Evolutionary conservation across 2,113 vertebrate species (phyloP).

Genomic region (Bujurquina vittata): DNA sequence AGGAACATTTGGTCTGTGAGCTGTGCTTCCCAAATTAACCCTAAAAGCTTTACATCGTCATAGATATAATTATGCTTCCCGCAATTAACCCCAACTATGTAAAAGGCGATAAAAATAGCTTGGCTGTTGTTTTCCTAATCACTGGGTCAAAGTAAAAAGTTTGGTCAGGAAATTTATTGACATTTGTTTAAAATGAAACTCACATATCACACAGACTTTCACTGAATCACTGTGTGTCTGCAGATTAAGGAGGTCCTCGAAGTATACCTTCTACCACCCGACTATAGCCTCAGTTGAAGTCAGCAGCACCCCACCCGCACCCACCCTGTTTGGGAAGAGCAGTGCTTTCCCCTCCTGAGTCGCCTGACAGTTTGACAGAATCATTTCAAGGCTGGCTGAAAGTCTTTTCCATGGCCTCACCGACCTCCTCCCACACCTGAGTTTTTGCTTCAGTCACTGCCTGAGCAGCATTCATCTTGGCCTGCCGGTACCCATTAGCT

Average conservation of each 20-base stretch:
- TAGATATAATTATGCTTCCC: slow-evolving; percentile 57
- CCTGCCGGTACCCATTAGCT: no score
- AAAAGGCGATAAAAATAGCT: slow-evolving; percentile 28
- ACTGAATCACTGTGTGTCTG: background rate
- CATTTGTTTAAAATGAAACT: background rate
- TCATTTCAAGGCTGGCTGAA: no score
- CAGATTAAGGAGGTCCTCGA: background rate
- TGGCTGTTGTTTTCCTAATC: slow-evolving; percentile 16
- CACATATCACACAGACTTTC: background rate
- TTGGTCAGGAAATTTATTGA: background rate
- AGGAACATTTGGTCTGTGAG: slow-evolving; percentile 61
- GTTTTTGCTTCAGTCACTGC: no score
- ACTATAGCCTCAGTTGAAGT: no score
- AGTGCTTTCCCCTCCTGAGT: no score
- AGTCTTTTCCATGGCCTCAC: no score
- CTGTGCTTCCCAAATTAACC: slow-evolving; percentile 65
- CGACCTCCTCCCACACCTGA: no score
- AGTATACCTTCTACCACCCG: no score
- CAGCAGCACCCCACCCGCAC: no score
- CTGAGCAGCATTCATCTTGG: no score
- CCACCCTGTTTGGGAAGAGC: no score
- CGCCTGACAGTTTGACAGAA: no score
- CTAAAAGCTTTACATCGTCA: slow-evolving; percentile 47
- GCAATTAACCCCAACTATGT: slow-evolving; percentile 40
- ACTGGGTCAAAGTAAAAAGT: background rate